These are phyloP conservation scores for Hyperoplus lanceolatus DNA, from an alignment of 2,797 vertebrate genomes.

Conservation along the genomic window DNA sequence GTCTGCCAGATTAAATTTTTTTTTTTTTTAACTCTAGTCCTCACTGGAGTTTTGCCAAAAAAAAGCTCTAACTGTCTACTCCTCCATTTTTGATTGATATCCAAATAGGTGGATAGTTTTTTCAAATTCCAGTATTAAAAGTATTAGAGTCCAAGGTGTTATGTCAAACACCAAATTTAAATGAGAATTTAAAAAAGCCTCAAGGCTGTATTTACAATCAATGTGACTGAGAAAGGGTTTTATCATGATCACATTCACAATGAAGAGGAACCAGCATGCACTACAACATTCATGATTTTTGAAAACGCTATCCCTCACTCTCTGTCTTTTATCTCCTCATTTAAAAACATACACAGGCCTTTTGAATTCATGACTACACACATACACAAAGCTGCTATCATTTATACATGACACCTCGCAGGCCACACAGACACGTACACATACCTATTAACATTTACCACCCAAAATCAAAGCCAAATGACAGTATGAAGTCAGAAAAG, in stretches of 20 bases:
- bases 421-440: background rate
- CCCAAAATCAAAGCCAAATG: background rate
- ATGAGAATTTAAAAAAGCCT: slow-evolving; percentile 29
- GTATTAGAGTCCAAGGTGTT: slow-evolving; percentile 36
- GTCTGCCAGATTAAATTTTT: slow-evolving; percentile 75
- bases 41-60: slow-evolving; percentile 49
- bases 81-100: slow-evolving; percentile 55
- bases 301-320: background rate
- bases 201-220: slow-evolving; percentile 32
- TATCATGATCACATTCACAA: background rate
- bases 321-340: background rate
- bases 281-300: background rate
- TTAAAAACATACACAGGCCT: slow-evolving; percentile 1
- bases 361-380: slow-evolving; percentile 28
- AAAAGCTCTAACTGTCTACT: slow-evolving; percentile 40
- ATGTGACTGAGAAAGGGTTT: slow-evolving; percentile 17
- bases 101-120: slow-evolving; percentile 37
- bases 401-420: slow-evolving; percentile 19
- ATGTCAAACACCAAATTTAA: slow-evolving; percentile 43
- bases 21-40: slow-evolving; percentile 80
- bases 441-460: background rate
- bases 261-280: background rate
- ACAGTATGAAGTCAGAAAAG: slow-evolving; percentile 9
- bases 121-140: slow-evolving; percentile 46
- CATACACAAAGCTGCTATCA: slow-evolving; percentile 7